Evolutionary conservation across 2,113 vertebrate species (phyloP).

Genomic region (Clarias gariepinus): DNA sequence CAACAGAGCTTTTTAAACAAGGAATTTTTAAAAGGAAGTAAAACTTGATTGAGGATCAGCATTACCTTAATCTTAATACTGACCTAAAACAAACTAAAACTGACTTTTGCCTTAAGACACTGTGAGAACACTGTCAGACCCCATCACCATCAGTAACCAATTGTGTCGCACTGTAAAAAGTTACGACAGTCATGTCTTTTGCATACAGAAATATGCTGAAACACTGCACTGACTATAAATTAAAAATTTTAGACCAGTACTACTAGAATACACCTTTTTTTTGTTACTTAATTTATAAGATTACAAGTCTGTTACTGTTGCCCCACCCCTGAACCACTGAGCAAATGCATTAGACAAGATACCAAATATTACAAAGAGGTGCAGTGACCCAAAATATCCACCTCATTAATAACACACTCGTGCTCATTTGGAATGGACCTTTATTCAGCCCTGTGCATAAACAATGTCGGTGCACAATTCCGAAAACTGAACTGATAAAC

Average conservation of each 20-base stretch:
- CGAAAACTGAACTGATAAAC: background rate
- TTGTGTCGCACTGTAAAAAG: background rate
- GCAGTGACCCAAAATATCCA: conserved; percentile 58
- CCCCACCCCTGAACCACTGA: background rate
- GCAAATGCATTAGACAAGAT: conserved; percentile 23
- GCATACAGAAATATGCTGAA: background rate
- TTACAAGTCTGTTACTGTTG: background rate
- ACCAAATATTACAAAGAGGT: conserved; percentile 19
- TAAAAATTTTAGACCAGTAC: too few species aligned
- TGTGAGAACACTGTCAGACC: too few species aligned
- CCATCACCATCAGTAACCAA: too few species aligned
- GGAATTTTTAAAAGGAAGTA: background rate
- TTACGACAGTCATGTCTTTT: background rate
- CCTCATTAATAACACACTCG: conserved; percentile 59
- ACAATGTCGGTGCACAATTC: background rate
- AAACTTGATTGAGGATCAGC: background rate
- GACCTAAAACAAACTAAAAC: background rate
- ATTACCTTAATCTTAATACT: background rate
- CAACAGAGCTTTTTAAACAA: background rate
- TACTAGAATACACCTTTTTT: background rate
- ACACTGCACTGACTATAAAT: background rate
- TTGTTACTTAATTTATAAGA: background rate
- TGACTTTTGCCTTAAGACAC: background rate
- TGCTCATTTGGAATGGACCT: background rate
- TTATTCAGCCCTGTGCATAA: background rate